Evolutionary conservation across 2,113 vertebrate genomes (phyloP).

Genomic region (Lophochroa leadbeateri): DNA sequence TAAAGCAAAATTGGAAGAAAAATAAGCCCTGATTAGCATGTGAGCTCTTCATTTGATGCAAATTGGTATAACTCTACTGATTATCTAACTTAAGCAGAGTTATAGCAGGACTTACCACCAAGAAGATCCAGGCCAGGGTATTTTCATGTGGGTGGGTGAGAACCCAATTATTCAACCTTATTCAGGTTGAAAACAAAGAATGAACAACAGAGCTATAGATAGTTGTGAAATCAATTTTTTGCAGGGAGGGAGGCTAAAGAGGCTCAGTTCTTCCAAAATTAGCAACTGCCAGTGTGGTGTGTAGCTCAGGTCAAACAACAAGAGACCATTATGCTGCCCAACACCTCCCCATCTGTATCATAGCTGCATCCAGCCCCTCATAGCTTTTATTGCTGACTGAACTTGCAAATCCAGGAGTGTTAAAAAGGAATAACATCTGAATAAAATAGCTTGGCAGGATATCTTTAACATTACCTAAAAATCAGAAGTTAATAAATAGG

Average conservation of each 20-base stretch:
- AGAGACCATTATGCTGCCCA: neutral
- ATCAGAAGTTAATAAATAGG: slow-evolving; percentile 21
- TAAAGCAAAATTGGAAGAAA: slow-evolving; percentile 6
- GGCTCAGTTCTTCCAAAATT: slow-evolving; percentile 36
- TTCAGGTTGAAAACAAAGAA: slow-evolving; percentile 1
- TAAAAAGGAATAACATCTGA: neutral
- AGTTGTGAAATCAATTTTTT: neutral
- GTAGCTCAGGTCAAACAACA: neutral
- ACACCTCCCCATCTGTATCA: neutral
- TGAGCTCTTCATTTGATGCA: neutral
- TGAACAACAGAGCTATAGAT: neutral
- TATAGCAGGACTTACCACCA: neutral
- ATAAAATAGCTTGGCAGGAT: slow-evolving; percentile 2
- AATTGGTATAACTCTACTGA: neutral
- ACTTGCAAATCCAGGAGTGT: neutral
- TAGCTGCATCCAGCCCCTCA: neutral
- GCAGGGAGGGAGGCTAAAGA: neutral
- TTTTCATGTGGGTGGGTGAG: neutral
- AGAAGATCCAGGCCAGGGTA: neutral
- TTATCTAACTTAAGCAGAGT: neutral
- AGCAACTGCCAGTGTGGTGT: neutral
- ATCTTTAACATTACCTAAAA: neutral
- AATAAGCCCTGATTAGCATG: neutral
- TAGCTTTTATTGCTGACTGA: neutral
- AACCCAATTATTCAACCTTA: neutral